phyloP scores from a whole-genome alignment of 2,113 vertebrate genomes.

The Elanoides forficatus region DNA sequence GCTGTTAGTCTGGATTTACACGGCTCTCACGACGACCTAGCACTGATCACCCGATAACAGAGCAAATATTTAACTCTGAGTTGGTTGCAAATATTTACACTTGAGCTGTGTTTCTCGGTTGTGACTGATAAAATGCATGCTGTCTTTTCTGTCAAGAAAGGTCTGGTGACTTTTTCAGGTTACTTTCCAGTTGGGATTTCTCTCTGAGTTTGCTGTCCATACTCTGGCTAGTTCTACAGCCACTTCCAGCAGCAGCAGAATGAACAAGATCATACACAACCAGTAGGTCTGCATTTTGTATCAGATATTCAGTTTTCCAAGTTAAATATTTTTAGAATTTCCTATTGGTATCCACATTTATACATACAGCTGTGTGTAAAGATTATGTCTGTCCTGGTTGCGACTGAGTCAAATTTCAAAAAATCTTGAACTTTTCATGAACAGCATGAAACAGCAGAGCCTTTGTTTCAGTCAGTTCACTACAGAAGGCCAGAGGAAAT shows the following conservation, averaged over 20 bases:
- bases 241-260: background rate
- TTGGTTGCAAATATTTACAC: background rate
- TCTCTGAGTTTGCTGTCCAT: background rate
- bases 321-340: background rate
- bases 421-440: background rate
- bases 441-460: background rate
- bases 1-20: background rate
- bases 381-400: background rate
- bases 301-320: background rate
- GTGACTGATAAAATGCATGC: background rate
- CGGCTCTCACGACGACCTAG: background rate
- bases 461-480: constrained; percentile 8
- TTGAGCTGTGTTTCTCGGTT: background rate
- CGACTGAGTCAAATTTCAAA: background rate
- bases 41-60: background rate
- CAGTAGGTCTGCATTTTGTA: background rate
- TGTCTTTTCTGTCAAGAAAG: background rate
- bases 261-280: background rate
- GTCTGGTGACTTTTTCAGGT: background rate
- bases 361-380: background rate
- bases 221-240: background rate
- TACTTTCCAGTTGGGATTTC: background rate
- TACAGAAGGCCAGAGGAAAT: constrained; percentile 13
- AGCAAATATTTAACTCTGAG: background rate
- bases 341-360: background rate